Evolutionary conservation across 2,797 vertebrate species (phyloP).

Genomic region (Limnodromus scolopaceus): DNA sequence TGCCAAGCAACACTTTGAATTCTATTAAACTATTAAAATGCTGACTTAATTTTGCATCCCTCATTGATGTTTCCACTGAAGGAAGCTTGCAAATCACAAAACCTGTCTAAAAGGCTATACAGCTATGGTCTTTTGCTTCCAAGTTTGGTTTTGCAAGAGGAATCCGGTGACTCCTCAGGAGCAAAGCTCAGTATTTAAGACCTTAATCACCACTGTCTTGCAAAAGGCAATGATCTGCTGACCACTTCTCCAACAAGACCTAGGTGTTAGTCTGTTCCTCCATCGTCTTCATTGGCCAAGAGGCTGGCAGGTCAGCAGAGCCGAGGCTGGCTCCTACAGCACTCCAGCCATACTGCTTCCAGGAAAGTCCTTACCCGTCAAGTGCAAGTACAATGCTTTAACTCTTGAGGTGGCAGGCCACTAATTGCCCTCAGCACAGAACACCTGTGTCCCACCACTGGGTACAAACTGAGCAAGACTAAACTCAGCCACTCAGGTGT

Average conservation of each 20-base stretch:
- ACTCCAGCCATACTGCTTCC: neutral
- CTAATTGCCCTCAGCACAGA: accelerated
- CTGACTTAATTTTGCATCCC: neutral
- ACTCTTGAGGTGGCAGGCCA: neutral
- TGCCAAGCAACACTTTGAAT: neutral
- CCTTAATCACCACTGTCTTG: neutral
- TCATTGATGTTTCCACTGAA: neutral
- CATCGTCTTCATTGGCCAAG: neutral
- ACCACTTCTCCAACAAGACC: neutral
- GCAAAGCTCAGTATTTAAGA: neutral
- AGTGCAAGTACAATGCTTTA: accelerated
- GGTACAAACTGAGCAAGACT: neutral
- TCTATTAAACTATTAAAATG: neutral
- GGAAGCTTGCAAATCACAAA: neutral
- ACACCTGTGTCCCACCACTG: neutral
- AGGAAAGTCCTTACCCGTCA: neutral
- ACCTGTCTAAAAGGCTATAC: neutral
- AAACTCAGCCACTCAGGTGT: neutral
- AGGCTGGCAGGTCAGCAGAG: neutral
- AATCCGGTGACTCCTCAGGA: neutral
- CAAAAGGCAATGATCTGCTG: neutral
- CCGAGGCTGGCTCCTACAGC: accelerated
- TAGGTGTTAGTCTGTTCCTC: neutral
- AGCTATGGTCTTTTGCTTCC: neutral
- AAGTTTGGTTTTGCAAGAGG: neutral